Evolutionary conservation across 2,113 vertebrate genomes (phyloP).

Genomic region (Porphyrio hochstetteri): DNA sequence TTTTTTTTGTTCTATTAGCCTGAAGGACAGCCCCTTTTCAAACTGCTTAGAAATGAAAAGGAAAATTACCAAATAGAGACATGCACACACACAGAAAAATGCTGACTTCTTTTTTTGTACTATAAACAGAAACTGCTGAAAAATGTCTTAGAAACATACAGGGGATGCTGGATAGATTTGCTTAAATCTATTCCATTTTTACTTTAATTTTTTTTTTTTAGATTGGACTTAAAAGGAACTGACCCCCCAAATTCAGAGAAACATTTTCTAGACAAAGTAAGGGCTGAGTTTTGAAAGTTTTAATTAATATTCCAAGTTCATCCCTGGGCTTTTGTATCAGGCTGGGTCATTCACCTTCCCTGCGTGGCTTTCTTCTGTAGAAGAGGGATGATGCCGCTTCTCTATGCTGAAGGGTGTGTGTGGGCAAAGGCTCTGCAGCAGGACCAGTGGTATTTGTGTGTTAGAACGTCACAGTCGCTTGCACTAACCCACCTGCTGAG

Average conservation of each 20-base stretch:
- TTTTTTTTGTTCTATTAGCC: neutral
- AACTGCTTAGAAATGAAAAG: neutral
- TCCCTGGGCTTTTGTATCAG: neutral
- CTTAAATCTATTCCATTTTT: neutral
- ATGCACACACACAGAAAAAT: neutral
- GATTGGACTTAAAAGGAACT: neutral
- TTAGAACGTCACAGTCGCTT: neutral
- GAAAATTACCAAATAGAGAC: neutral
- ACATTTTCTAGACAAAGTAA: neutral
- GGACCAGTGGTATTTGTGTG: neutral
- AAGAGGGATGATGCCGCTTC: neutral
- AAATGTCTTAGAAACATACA: neutral
- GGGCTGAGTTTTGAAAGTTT: neutral
- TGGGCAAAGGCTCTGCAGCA: too few species aligned
- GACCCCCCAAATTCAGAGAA: neutral
- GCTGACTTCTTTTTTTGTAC: neutral
- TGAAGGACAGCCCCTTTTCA: neutral
- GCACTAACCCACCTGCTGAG: neutral
- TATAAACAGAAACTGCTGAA: neutral
- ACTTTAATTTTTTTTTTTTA: neutral
- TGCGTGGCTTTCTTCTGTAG: neutral
- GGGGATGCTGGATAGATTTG: neutral
- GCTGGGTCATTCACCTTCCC: neutral
- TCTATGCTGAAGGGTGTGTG: too few species aligned
- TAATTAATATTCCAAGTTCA: neutral